These are phyloP conservation scores for Caenorhabditis uteleia DNA, from an alignment of 2,888 invertebrate species.

Conservation along the genomic window DNA sequence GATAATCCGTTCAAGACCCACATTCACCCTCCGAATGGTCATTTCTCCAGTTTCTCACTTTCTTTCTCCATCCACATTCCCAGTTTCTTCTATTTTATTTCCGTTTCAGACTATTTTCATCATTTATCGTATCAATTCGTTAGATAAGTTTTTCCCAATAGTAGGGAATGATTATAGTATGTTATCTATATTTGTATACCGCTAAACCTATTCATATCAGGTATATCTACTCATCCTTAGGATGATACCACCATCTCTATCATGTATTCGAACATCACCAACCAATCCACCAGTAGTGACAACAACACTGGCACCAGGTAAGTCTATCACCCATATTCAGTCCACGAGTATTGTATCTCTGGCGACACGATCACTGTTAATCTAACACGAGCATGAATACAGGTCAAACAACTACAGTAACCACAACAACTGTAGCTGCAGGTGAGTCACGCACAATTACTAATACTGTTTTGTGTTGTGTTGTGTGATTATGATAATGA, in stretches of 20 bases:
- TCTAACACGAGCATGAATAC: slow-evolving; percentile 4
- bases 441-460: slow-evolving; percentile 8
- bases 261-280: too few relatives aligned
- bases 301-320: too few relatives aligned
- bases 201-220: too few relatives aligned
- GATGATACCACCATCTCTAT: too few relatives aligned
- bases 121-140: not conserved
- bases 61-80: not conserved
- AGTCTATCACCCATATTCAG: too few relatives aligned
- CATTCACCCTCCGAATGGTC: slow-evolving; percentile 4
- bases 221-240: too few relatives aligned
- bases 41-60: not conserved
- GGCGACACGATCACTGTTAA: slow-evolving; percentile 4
- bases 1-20: slow-evolving; percentile 33
- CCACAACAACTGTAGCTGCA: slow-evolving; percentile 14
- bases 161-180: slow-evolving; percentile 30
- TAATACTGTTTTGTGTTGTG: not conserved
- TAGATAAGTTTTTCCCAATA: slow-evolving; percentile 7
- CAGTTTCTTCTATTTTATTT: not conserved
- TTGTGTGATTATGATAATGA: not conserved
- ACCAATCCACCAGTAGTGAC: too few relatives aligned
- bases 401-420: slow-evolving; percentile 5
- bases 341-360: too few relatives aligned
- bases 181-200: too few relatives aligned
- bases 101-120: not conserved